Evolutionary conservation across 2,797 vertebrate genomes (phyloP).

Genomic region (Chelonia mydas): DNA sequence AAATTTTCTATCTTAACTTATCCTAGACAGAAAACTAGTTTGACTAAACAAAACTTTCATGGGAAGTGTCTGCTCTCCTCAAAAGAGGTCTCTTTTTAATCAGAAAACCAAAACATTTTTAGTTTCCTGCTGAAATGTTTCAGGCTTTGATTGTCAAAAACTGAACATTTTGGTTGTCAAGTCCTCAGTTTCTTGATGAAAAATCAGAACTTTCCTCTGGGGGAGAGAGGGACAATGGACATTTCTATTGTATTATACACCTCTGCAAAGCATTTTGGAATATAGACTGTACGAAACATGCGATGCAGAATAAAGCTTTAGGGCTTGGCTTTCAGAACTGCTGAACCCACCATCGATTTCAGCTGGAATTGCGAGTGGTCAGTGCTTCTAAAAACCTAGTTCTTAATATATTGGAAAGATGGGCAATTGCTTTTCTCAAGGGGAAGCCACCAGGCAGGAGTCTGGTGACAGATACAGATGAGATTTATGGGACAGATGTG

Average conservation of each 20-base stretch:
- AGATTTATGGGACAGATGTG: conserved; percentile 32
- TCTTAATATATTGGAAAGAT: neutral
- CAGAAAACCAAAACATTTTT: neutral
- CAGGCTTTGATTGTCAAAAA: neutral
- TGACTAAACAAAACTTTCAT: neutral
- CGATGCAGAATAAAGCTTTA: fast-evolving
- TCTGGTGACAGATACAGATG: neutral
- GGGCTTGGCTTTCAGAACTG: fast-evolving
- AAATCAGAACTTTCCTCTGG: neutral
- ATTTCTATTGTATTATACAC: fast-evolving
- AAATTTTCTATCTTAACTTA: neutral
- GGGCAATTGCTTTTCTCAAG: neutral
- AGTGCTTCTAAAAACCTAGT: neutral
- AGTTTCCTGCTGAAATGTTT: neutral
- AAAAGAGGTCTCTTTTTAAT: neutral
- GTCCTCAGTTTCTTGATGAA: neutral
- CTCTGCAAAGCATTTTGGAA: neutral
- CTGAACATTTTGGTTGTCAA: neutral
- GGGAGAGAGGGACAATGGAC: neutral
- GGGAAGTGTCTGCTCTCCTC: neutral
- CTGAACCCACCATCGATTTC: neutral
- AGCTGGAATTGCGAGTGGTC: neutral
- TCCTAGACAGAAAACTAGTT: neutral
- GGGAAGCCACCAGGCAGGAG: conserved; percentile 31
- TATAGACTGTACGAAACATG: neutral